These are phyloP conservation scores for Helicoverpa assulta DNA, from an alignment of 2,888 invertebrate species.

Conservation along the genomic window DNA sequence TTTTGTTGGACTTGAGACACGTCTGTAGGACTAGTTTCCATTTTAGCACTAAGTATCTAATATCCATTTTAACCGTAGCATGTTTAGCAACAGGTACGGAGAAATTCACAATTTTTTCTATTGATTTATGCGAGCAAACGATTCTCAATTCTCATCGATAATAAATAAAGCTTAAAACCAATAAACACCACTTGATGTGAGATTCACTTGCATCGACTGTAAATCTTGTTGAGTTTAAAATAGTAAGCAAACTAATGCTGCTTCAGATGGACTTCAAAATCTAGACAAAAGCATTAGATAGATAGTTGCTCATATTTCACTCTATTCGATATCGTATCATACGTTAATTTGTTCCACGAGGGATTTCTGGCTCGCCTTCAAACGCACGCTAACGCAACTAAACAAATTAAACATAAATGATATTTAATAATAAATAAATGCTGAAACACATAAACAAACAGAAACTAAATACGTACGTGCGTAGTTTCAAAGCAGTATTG, in stretches of 20 bases:
- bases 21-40: constrained; percentile 44
- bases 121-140: constrained; percentile 14
- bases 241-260: constrained; percentile 18
- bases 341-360: constrained; percentile 27
- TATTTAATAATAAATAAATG: constrained; percentile 47
- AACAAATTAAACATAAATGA: constrained; percentile 41
- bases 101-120: constrained; percentile 32
- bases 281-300: constrained; percentile 23
- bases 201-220: constrained; percentile 13
- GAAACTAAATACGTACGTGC: constrained; percentile 12
- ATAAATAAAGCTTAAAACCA: constrained; percentile 20
- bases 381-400: constrained; percentile 31
- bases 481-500: background rate
- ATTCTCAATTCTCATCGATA: constrained; percentile 10
- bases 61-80: constrained; percentile 45
- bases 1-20: constrained; percentile 44
- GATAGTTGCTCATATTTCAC: constrained; percentile 20
- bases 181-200: constrained; percentile 8
- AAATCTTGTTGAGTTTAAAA: constrained; percentile 14
- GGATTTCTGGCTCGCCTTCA: constrained; percentile 54
- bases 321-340: constrained; percentile 32
- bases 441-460: constrained; percentile 23
- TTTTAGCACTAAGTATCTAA: constrained; percentile 59
- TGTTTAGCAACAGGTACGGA: constrained; percentile 32
- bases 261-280: constrained; percentile 18